These are phyloP conservation scores for Gryon sp. DNA, from an alignment of 1,140 invertebrate species.

Conservation along the genomic window DNA sequence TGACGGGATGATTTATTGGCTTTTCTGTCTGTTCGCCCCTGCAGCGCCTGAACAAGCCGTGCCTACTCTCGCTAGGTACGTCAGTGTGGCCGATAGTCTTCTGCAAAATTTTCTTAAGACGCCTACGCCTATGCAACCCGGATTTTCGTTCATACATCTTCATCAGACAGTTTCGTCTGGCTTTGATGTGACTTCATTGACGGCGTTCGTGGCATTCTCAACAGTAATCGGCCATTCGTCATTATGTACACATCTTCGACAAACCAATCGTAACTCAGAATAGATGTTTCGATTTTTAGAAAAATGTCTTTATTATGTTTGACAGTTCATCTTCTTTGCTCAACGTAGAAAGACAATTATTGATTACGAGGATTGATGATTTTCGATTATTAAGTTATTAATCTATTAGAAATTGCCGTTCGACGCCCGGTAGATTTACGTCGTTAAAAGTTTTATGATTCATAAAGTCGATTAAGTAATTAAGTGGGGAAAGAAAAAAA, in stretches of 20 bases:
- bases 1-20: constrained; percentile 80
- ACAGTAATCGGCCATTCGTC: constrained; percentile 47
- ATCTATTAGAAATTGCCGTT: constrained; percentile 16
- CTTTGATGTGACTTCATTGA: constrained; percentile 51
- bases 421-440: neutral
- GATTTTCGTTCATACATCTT: constrained; percentile 47
- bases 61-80: constrained; percentile 63
- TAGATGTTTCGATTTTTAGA: constrained; percentile 32
- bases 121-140: constrained; percentile 48
- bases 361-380: constrained; percentile 26
- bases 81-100: constrained; percentile 55
- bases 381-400: constrained; percentile 37
- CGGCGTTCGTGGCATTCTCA: constrained; percentile 34
- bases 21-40: constrained; percentile 80
- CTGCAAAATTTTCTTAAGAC: constrained; percentile 48
- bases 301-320: constrained; percentile 53
- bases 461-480: constrained; percentile 26
- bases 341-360: neutral
- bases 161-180: constrained; percentile 45
- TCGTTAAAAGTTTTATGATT: constrained; percentile 18
- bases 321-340: constrained; percentile 31
- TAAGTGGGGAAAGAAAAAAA: constrained; percentile 1
- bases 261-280: constrained; percentile 11
- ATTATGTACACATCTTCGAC: constrained; percentile 21
- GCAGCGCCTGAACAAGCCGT: constrained; percentile 72